Evolutionary conservation across 2,113 vertebrate genomes (phyloP).

Genomic region (Rutilus rutilus): DNA sequence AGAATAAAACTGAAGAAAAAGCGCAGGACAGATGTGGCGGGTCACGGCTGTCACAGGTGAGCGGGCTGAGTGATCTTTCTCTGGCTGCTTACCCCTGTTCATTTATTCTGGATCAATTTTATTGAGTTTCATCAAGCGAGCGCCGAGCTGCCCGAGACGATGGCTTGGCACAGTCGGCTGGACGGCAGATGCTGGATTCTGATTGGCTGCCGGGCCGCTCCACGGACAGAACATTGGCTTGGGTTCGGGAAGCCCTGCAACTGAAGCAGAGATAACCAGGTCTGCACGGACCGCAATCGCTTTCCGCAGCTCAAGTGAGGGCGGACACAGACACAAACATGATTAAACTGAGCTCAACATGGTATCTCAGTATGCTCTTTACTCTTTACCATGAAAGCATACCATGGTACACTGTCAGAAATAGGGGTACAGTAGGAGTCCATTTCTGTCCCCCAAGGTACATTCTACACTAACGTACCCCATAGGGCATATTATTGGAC

Average conservation of each 20-base stretch:
- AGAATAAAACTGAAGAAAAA: not conserved
- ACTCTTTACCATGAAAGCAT: not conserved
- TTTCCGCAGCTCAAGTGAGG: conserved; percentile 1
- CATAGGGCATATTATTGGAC: too few species aligned
- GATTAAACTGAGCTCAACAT: not conserved
- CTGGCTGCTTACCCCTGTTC: conserved; percentile 31
- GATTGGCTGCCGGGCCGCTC: conserved; percentile 35
- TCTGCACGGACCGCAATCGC: not conserved
- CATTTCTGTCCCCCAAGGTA: too few species aligned
- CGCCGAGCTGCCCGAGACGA: conserved; percentile 4
- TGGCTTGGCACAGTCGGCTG: not conserved
- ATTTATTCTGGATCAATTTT: conserved; percentile 51
- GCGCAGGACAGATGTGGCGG: not conserved
- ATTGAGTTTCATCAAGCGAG: conserved; percentile 51
- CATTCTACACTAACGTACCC: too few species aligned
- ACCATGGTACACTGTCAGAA: not conserved
- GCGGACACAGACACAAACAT: not conserved
- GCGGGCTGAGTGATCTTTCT: conserved; percentile 30
- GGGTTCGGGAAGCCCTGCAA: not conserved
- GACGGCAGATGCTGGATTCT: conserved; percentile 43
- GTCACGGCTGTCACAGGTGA: conserved; percentile 31
- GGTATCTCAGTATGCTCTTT: not conserved
- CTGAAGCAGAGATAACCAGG: conserved; percentile 32
- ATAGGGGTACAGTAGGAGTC: too few species aligned
- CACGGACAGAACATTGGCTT: conserved; percentile 37